Conservation (phyloP, 2,888 invertebrate species). For the Oscheius sp. region DNA sequence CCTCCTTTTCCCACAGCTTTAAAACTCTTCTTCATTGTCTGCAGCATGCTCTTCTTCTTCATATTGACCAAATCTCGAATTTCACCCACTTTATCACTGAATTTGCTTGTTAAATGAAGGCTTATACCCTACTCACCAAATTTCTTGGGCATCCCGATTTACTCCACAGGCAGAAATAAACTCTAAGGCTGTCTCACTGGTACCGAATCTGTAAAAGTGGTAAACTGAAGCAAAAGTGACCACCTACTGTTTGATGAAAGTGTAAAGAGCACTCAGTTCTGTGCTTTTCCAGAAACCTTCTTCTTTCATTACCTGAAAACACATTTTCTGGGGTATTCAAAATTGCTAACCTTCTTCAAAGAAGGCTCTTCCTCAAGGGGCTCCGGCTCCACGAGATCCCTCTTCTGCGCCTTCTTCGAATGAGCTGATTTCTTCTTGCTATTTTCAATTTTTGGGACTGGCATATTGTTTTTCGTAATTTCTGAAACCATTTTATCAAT, state of each 20-base stretch:
- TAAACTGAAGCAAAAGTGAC: background rate
- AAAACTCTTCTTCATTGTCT: background rate
- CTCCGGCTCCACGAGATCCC: too few relatives aligned
- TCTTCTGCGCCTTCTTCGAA: too few relatives aligned
- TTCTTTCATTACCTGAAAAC: too few relatives aligned
- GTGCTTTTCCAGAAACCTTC: background rate
- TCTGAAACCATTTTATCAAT: too few relatives aligned
- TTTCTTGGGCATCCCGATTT: background rate
- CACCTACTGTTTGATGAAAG: conserved; percentile 9
- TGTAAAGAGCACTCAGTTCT: conserved; percentile 21
- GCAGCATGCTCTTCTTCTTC: background rate
- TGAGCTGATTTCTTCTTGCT: too few relatives aligned
- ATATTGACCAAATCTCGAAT: background rate
- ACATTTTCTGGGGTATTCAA: too few relatives aligned
- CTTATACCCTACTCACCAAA: background rate
- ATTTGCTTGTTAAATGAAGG: background rate
- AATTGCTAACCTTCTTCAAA: too few relatives aligned
- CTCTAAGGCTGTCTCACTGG: conserved; percentile 19
- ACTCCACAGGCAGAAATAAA: conserved; percentile 19
- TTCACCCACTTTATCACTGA: background rate
- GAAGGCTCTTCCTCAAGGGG: too few relatives aligned
- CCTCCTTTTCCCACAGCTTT: background rate
- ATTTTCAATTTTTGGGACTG: too few relatives aligned
- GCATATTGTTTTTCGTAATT: too few relatives aligned
- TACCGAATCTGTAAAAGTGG: conserved; percentile 4